Conservation (phyloP, 2,888 invertebrate genomes). For the Scrobipalpa atriplicella region DNA sequence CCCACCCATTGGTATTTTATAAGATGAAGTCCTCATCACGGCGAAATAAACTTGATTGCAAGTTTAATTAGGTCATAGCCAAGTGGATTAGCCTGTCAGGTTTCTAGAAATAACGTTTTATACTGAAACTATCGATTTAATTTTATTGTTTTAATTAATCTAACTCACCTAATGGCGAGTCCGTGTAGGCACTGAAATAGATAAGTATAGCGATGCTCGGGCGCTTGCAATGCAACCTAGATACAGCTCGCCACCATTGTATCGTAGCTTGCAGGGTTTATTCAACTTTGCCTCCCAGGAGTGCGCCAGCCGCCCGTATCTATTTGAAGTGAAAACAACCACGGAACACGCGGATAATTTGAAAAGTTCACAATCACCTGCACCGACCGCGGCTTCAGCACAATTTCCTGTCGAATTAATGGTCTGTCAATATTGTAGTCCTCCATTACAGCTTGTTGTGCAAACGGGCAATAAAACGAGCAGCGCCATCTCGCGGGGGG, state of each 20-base stretch:
- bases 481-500: constrained; percentile 70
- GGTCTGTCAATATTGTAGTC: constrained; percentile 81
- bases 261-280: constrained; percentile 49
- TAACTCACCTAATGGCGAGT: constrained; percentile 4
- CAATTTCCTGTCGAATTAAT: constrained; percentile 81
- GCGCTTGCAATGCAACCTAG: constrained; percentile 21
- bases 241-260: constrained; percentile 26
- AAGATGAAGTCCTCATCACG: neutral
- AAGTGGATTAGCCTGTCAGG: neutral
- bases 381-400: constrained; percentile 72
- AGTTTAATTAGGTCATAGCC: neutral
- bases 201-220: constrained; percentile 14
- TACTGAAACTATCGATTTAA: neutral
- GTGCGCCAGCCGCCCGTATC: constrained; percentile 23
- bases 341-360: constrained; percentile 75
- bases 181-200: constrained; percentile 17
- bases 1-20: too few relatives aligned
- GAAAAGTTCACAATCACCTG: constrained; percentile 82
- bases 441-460: constrained; percentile 77
- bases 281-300: constrained; percentile 48
- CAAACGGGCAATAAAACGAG: constrained; percentile 72
- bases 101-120: neutral
- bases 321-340: constrained; percentile 70
- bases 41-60: neutral
- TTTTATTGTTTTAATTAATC: constrained; percentile 16